These are phyloP conservation scores for Fistularia commersonii DNA, from an alignment of 2,797 vertebrate species.

Conservation along the genomic window DNA sequence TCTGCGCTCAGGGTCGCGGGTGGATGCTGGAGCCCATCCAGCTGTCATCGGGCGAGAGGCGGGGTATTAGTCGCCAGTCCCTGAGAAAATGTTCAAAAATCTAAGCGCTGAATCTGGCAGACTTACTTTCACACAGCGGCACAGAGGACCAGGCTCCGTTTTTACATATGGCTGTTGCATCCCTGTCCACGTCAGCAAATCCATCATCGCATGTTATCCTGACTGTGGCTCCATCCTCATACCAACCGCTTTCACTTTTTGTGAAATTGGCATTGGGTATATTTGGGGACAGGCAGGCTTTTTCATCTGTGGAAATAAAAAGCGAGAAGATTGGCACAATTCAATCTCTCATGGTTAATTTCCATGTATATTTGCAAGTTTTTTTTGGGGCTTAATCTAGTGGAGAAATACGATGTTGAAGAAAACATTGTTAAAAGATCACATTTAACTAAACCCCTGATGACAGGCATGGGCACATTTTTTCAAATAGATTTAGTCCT, in stretches of 20 bases:
- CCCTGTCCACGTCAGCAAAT: rapidly evolving
- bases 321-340: background rate
- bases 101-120: too few relatives aligned
- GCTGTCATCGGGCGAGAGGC: too few relatives aligned
- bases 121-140: slow-evolving; percentile 53
- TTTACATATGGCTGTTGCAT: rapidly evolving
- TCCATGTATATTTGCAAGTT: too few relatives aligned
- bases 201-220: slow-evolving; percentile 3
- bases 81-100: background rate
- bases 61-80: too few relatives aligned
- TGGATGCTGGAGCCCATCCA: too few relatives aligned
- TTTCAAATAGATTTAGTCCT: too few relatives aligned
- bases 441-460: too few relatives aligned
- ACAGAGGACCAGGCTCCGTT: slow-evolving; percentile 36
- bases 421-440: too few relatives aligned
- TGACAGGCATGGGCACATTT: too few relatives aligned
- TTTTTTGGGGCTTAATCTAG: too few relatives aligned
- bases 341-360: background rate
- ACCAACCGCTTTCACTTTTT: rapidly evolving
- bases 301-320: slow-evolving; percentile 19
- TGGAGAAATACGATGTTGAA: too few relatives aligned
- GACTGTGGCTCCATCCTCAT: rapidly evolving
- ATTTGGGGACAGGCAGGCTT: slow-evolving; percentile 17
- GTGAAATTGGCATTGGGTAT: slow-evolving; percentile 17
- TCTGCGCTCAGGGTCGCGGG: too few relatives aligned